Conservation (phyloP, 2,888 invertebrate species). For the Synanthedon andrenaeformis region DNA sequence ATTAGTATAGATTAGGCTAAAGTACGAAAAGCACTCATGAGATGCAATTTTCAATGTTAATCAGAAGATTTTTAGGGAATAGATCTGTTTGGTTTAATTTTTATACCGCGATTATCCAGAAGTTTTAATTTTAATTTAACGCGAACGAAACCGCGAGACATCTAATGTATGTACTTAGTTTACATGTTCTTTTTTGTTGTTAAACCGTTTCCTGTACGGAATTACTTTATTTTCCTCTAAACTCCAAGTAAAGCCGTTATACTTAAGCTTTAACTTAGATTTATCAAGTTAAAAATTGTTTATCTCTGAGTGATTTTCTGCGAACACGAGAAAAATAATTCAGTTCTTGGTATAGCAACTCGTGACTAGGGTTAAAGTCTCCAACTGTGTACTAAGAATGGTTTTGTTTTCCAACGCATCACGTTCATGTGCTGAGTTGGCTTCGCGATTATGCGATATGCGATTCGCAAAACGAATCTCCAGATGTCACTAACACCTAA, state of each 20-base stretch:
- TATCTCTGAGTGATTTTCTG: constrained; percentile 15
- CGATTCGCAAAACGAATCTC: constrained; percentile 30
- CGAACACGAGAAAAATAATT: constrained; percentile 27
- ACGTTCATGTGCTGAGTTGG: constrained; percentile 22
- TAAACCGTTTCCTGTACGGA: not conserved
- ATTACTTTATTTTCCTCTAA: constrained; percentile 6
- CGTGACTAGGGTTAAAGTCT: constrained; percentile 45
- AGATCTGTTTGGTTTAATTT: no score
- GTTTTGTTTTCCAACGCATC: constrained; percentile 35
- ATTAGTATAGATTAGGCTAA: no score
- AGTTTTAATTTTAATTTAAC: no score
- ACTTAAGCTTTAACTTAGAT: not conserved
- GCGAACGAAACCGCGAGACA: not conserved
- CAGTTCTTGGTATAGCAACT: constrained; percentile 31
- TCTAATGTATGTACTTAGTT: not conserved
- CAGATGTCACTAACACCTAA: constrained; percentile 23
- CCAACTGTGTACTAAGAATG: constrained; percentile 24
- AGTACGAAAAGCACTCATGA: no score
- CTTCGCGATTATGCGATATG: constrained; percentile 21
- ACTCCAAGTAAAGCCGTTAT: constrained; percentile 7
- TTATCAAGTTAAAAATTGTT: constrained; percentile 8
- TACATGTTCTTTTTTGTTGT: not conserved
- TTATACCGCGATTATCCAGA: no score
- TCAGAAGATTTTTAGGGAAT: no score
- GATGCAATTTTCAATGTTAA: no score